Conservation (phyloP, 2,888 invertebrate species). For the Catocala nupta region DNA sequence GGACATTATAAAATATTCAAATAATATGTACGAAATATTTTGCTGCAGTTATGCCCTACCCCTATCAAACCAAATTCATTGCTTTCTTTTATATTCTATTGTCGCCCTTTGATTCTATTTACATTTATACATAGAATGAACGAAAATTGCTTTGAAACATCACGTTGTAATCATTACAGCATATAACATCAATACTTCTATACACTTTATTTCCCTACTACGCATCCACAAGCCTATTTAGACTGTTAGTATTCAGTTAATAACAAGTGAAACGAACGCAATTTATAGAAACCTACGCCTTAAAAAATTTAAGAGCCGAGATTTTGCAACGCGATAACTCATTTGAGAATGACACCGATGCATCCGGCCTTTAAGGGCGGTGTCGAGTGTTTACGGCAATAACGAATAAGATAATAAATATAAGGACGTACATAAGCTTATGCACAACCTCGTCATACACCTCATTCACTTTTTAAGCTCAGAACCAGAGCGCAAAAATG, state of each 20-base stretch:
- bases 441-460: constrained; percentile 73
- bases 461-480: constrained; percentile 78
- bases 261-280: constrained; percentile 23
- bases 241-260: constrained; percentile 17
- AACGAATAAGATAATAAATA: constrained; percentile 49
- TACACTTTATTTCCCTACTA: constrained; percentile 30
- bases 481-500: constrained; percentile 73
- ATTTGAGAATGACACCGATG: constrained; percentile 80
- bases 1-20: constrained; percentile 50
- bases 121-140: background rate
- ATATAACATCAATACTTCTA: constrained; percentile 35
- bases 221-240: constrained; percentile 19
- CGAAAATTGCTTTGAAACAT: background rate
- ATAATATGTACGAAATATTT: constrained; percentile 27
- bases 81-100: constrained; percentile 20
- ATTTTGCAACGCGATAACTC: constrained; percentile 76
- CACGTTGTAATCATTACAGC: constrained; percentile 18
- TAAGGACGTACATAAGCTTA: constrained; percentile 59
- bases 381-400: constrained; percentile 60
- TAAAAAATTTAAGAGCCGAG: constrained; percentile 59
- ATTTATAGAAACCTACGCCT: constrained; percentile 38
- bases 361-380: constrained; percentile 77
- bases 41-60: constrained; percentile 30
- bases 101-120: constrained; percentile 12
- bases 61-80: constrained; percentile 31